Evolutionary conservation across 2,888 invertebrate species (phyloP).

Genomic region (Phorcus lineatus): DNA sequence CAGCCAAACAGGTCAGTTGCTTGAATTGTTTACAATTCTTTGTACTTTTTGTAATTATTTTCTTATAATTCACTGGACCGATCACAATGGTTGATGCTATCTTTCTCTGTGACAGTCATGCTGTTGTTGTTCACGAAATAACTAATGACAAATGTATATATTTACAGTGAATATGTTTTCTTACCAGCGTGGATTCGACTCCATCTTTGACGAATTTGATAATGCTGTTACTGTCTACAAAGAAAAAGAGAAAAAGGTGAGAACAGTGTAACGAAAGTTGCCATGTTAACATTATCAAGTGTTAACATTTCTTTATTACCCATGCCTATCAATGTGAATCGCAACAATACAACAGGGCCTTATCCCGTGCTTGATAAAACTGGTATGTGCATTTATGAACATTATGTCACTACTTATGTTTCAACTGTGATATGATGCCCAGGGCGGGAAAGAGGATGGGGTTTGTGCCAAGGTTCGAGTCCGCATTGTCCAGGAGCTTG

Average conservation of each 20-base stretch:
- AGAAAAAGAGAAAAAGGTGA: conserved; percentile 32
- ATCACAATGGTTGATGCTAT: too few species aligned
- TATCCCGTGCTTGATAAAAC: too few species aligned
- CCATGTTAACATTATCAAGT: not conserved
- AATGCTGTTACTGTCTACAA: conserved; percentile 40
- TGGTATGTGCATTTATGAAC: not conserved
- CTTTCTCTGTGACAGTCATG: too few species aligned
- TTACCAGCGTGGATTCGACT: conserved; percentile 42
- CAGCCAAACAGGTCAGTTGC: conserved; percentile 32
- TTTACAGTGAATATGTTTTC: not conserved
- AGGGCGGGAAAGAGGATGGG: conserved; percentile 38
- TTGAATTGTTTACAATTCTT: too few species aligned
- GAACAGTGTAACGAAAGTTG: not conserved
- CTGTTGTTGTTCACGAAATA: too few species aligned
- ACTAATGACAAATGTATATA: too few species aligned
- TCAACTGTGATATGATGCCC: not conserved
- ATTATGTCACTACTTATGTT: not conserved
- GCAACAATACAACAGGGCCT: too few species aligned
- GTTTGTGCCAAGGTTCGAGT: conserved; percentile 53
- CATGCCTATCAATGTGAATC: too few species aligned
- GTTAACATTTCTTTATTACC: too few species aligned
- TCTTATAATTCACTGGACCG: too few species aligned
- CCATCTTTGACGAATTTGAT: conserved; percentile 45
- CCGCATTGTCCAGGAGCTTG: conserved; percentile 48
- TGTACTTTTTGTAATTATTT: too few species aligned